Evolutionary conservation across 2,113 vertebrate species (phyloP).

Genomic region (Canis aureus): DNA sequence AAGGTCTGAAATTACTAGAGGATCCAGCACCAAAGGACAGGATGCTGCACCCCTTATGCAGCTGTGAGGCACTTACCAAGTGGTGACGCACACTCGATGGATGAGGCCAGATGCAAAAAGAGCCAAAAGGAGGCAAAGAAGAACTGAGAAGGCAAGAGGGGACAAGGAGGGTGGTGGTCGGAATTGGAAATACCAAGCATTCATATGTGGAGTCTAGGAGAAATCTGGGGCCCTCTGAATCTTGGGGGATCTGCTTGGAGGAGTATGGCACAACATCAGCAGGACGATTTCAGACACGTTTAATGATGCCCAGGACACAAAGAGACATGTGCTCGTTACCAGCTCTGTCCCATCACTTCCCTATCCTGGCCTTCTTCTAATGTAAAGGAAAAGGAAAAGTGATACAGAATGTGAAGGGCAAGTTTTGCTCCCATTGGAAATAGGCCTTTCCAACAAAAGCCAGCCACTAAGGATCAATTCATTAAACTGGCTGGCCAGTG

Average conservation of each 20-base stretch:
- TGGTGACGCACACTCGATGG: slow-evolving; percentile 97
- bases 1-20: neutral
- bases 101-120: slow-evolving; percentile 97
- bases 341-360: neutral
- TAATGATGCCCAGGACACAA: accelerated
- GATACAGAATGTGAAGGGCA: neutral
- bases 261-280: neutral
- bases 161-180: neutral
- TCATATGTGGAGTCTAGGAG: neutral
- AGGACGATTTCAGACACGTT: neutral
- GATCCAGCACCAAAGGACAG: neutral
- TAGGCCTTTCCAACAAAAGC: neutral
- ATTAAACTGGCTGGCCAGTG: neutral
- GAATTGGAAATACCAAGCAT: neutral
- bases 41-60: neutral
- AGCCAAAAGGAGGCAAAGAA: slow-evolving; percentile 93
- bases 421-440: neutral
- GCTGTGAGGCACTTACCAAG: slow-evolving; percentile 90
- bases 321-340: neutral
- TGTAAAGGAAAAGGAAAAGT: neutral
- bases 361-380: neutral
- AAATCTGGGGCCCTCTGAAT: neutral
- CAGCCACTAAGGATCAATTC: neutral
- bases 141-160: slow-evolving; percentile 86
- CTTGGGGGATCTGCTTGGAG: neutral